Percentiles rank a stretch among this genome's conserved stretches.
Evolutionary conservation across 2,888 invertebrate genomes (phyloP).

Genomic region (Pyrocoelia pectoralis): DNA sequence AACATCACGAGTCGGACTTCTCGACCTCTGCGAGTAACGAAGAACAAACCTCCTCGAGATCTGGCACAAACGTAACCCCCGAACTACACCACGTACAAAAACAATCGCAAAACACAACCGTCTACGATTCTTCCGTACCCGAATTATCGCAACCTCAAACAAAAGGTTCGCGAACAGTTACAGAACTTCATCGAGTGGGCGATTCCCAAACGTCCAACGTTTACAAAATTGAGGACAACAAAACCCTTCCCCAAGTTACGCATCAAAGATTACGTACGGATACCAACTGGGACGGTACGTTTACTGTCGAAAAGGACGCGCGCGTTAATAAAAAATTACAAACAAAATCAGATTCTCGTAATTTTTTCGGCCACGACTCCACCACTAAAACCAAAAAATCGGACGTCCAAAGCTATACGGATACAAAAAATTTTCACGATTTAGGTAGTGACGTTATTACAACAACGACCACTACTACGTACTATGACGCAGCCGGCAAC

Average conservation of each 20-base stretch:
- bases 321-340: constrained; percentile 21
- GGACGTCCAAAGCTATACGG: constrained; percentile 38
- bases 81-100: constrained; percentile 65
- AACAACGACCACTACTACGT: constrained; percentile 54
- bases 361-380: constrained; percentile 33
- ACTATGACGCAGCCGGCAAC: constrained; percentile 57
- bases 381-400: constrained; percentile 24
- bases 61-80: constrained; percentile 67
- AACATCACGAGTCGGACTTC: constrained; percentile 67
- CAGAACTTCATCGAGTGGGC: constrained; percentile 58
- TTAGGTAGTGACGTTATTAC: constrained; percentile 42
- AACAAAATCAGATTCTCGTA: constrained; percentile 30
- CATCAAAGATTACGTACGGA: constrained; percentile 16
- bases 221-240: constrained; percentile 35
- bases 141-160: constrained; percentile 57
- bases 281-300: constrained; percentile 41
- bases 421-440: constrained; percentile 45
- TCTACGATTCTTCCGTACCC: constrained; percentile 66
- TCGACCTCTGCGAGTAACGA: constrained; percentile 55
- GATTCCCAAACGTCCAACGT: constrained; percentile 50
- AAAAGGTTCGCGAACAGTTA: constrained; percentile 60
- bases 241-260: constrained; percentile 7
- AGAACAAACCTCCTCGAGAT: constrained; percentile 64
- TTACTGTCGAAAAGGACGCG: constrained; percentile 29
- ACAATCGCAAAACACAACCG: constrained; percentile 64